Conservation (phyloP, 2,113 vertebrate species). For the Oncorhynchus keta region DNA sequence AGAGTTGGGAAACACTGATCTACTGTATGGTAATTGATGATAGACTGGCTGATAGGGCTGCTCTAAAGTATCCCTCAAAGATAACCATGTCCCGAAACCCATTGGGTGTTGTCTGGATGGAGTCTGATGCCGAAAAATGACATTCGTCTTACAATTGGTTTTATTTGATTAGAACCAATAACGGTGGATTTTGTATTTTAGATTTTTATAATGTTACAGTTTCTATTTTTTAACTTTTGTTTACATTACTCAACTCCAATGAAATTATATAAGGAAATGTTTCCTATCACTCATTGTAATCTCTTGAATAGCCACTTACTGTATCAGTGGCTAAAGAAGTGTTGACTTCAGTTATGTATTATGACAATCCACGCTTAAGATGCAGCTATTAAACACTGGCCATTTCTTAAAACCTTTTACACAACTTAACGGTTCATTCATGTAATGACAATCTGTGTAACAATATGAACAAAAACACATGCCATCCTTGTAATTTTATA, state of each 20-base stretch:
- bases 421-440: constrained; percentile 31
- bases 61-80: too few species aligned
- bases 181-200: neutral
- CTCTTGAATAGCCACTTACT: neutral
- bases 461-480: constrained; percentile 25
- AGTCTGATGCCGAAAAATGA: neutral
- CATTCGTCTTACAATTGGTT: neutral
- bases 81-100: too few species aligned
- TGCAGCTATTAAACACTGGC: constrained; percentile 9
- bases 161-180: neutral
- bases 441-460: constrained; percentile 16
- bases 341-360: constrained; percentile 34
- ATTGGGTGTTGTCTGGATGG: neutral
- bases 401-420: constrained; percentile 59
- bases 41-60: neutral
- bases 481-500: constrained; percentile 12
- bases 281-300: neutral
- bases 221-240: neutral
- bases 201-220: neutral
- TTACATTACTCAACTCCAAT: neutral
- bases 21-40: neutral
- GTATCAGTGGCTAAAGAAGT: neutral
- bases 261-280: too few species aligned
- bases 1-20: neutral
- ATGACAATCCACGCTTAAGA: neutral